Evolutionary conservation across 2,797 vertebrate species (phyloP), one percentile per base, ranked within the genome.

Genomic region (Sebastes cheni): DNA sequence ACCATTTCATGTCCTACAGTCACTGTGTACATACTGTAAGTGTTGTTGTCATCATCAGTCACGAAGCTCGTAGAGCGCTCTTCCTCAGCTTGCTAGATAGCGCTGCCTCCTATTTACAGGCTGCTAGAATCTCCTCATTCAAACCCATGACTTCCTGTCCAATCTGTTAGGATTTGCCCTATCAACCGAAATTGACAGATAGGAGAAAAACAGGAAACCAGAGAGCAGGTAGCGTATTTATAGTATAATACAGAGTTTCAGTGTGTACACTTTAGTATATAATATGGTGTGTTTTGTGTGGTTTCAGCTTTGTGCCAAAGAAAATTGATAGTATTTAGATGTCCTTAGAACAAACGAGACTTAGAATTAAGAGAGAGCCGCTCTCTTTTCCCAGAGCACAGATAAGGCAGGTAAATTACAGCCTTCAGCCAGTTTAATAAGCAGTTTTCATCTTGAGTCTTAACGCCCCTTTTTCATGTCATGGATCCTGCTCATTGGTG

Each of bases 371-470:
- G 46, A 70, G 29, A 62, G 58, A 66, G 67, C 9, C 2, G 5
- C n/a, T 68, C 34, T 80, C 27, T 79, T 52, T 62, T 70, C 54
- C 27, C 16, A 58, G 29, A 61, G 50, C 6, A 16, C 77, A 68
- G 83, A 80, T 67, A 30, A 50, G 68, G 65, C 62, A 77, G 79
- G 76, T 76, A 80, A 89, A 91, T 92, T 86, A 75, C 80, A 85
- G 83, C 76, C 56, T 81, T 91, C 65, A 74, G 83, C 42, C 70
- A 34, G 81, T 72, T 84, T 90, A 91, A 92, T 89, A 52, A 84
- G 59, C 20, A 27, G 83, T 72, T 80, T 85, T 85, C 74, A 81
- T 81, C 55, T 66, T 4, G 5, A 75, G 61, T 55, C 59, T 4
- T 46, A 39, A 73, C 36, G 18, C 14, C 75, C 54, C 58, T 5